Evolutionary conservation across 2,797 vertebrate species (phyloP), one percentile per base, ranked within the genome.

Genomic region (Ptychadena robeensis): DNA sequence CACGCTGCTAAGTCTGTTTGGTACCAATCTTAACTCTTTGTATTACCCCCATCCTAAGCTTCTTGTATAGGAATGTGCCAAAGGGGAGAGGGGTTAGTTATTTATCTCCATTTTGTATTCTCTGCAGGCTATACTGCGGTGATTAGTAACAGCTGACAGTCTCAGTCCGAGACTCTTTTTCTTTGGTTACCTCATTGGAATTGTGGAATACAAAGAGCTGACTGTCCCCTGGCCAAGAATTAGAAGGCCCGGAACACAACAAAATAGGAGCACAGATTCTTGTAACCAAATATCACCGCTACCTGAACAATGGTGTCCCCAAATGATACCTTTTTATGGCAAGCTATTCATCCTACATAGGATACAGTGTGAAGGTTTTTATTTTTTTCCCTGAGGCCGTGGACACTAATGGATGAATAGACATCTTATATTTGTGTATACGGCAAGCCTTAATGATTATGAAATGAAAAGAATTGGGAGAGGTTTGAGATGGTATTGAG

Each of bases 141-240:
- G 93, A 95, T 95, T 94, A 94, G 93, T 92, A 94, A 92, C 93
- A 94, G 92, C 94, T 94, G 90, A 92, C 93, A 91, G 92, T 89
- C 91, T 87, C 89, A 83, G 89, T 88, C 88, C 88, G 87, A 91
- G 90, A 88, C 88, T 89, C 89, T 91, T 88, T 89, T 91, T 91
- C 91, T 94, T 91, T 86, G 87, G 88, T 90, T 91, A 91, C 92
- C 87, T 90, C 93, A 93, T 93, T 94, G 91, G 92, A 90, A 91
- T 87, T 89, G 88, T 78, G 76, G 69, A 89, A 87, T 88, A 95
- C 94, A 96, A 95, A 94, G 92, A 87, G 85, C 87, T 78, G 86
- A 93, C 91, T 95, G 95, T 95, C 88, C 86, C 88, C 79, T 85
- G 85, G 93, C 93, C 92, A 94, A 91, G 89, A 91, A 89, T 88